Percentiles rank a stretch among this genome's conserved stretches.
phyloP scores from a whole-genome alignment of 2,113 vertebrate species.

The Brachionichthys hirsutus region DNA sequence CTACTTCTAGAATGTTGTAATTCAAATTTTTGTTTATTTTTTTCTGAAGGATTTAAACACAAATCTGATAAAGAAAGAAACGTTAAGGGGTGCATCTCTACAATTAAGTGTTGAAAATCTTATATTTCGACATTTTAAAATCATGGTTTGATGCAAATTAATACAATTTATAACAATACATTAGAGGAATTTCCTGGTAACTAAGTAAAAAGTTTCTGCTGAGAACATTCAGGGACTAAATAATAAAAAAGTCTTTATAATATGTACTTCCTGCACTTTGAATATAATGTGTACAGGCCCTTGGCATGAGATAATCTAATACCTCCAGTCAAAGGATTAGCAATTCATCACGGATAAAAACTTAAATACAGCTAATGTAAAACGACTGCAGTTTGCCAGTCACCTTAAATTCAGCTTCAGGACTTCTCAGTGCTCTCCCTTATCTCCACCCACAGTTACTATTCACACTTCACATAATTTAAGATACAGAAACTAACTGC shows the following conservation, averaged over 20 bases:
- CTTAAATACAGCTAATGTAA: constrained; percentile 59
- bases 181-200: too few species aligned
- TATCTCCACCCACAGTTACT: constrained; percentile 22
- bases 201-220: neutral
- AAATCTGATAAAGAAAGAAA: too few species aligned
- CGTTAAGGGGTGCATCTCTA: too few species aligned
- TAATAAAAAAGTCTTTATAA: neutral
- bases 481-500: neutral
- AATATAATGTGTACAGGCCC: constrained; percentile 4
- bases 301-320: constrained; percentile 35
- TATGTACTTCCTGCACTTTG: neutral
- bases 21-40: too few species aligned
- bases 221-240: neutral
- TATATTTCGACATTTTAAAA: too few species aligned
- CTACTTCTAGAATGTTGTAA: too few species aligned
- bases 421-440: constrained; percentile 3
- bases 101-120: too few species aligned
- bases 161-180: too few species aligned
- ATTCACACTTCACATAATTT: neutral
- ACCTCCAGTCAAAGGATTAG: constrained; percentile 48
- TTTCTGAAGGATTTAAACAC: too few species aligned
- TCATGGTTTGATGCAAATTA: too few species aligned
- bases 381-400: constrained; percentile 28
- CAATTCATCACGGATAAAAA: constrained; percentile 52
- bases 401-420: constrained; percentile 14